Evolutionary conservation across 2,797 vertebrate species (phyloP).

Genomic region (Paratrypauchen microcephalus): DNA sequence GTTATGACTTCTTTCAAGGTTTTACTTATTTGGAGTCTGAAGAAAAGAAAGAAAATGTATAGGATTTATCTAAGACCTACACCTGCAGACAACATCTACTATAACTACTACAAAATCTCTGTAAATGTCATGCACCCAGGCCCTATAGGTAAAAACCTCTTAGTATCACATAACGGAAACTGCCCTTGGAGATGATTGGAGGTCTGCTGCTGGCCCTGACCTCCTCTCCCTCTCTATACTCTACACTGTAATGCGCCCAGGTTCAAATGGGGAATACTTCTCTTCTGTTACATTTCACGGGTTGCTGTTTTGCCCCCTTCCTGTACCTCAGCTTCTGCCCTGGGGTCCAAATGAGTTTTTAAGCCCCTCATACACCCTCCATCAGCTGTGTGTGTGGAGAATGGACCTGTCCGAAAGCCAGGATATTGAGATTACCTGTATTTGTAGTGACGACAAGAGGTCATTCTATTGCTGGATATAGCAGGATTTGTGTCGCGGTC

Average conservation of each 20-base stretch:
- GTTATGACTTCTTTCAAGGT: neutral
- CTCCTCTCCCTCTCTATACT: conserved; percentile 14
- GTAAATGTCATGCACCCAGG: neutral
- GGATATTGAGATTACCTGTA: conserved; percentile 43
- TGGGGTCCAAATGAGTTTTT: conserved; percentile 51
- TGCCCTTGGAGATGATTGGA: conserved; percentile 3
- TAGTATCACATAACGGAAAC: neutral
- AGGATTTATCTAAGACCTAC: neutral
- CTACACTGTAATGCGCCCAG: conserved; percentile 25
- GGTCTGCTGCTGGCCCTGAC: conserved; percentile 24
- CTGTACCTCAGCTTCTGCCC: conserved; percentile 17
- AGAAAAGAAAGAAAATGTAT: neutral
- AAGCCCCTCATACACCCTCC: conserved; percentile 27
- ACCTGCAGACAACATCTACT: too few species aligned
- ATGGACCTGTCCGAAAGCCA: conserved; percentile 16
- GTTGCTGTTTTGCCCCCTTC: conserved; percentile 43
- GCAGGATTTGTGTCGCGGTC: conserved; percentile 14
- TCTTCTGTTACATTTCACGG: conserved; percentile 52
- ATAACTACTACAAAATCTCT: too few species aligned
- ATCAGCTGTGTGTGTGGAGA: conserved; percentile 3
- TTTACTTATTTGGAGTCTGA: neutral
- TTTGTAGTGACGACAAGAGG: conserved; percentile 10
- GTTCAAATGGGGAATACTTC: conserved; percentile 15
- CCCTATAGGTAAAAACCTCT: too few species aligned
- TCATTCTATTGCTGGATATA: conserved; percentile 18